Evolutionary conservation across 2,888 invertebrate genomes (phyloP), one percentile per base, ranked within the genome.

Genomic region (Drosophila rellima): DNA sequence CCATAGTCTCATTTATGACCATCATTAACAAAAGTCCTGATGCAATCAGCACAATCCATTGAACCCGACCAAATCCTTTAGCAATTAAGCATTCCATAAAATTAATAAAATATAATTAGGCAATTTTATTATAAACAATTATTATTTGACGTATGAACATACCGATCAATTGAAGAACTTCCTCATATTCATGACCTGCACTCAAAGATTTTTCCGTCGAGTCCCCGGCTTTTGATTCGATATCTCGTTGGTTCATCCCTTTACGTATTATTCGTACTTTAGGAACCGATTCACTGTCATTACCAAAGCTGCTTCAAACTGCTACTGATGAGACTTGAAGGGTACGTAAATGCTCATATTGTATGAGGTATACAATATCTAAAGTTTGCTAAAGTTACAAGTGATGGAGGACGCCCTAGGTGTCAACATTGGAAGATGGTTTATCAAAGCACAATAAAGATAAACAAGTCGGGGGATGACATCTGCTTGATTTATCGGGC

Each of bases 1-100:
- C 94, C 92, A 95, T 93, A 11, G 95, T 95, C 92, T 95, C 95
- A 92, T 95, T 94, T 69, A 95, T 95, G 74, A 95, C 95, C 47
- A 95, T 94, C 94, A 95, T 94, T 11, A 96, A 92, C 35, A 95
- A 93, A 6, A 94, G 89, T 0, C 95, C 96, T 13, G 94, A 93
- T 51, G 94, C 93, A 55, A 95, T 77, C 81, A 95, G 92, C 44
- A 95, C 93, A 31, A 93, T 90, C 60, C 95, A 91, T 86, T 96
- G 95, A 90, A 94, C 95, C n/a, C 92, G 87, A 0, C 96, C 96
- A 79, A 94, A 95, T 47, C 95, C 95, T 95, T 91, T 11, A 50
- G 5, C 3, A 15, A 42, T 2, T 13, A 42, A 13, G n/a, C 15
- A 54, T n/a, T 29, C 3, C 8, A 17, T 54, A 11, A 35, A 3